phyloP scores from a whole-genome alignment of 2,888 invertebrate genomes.

The Spisula solida region DNA sequence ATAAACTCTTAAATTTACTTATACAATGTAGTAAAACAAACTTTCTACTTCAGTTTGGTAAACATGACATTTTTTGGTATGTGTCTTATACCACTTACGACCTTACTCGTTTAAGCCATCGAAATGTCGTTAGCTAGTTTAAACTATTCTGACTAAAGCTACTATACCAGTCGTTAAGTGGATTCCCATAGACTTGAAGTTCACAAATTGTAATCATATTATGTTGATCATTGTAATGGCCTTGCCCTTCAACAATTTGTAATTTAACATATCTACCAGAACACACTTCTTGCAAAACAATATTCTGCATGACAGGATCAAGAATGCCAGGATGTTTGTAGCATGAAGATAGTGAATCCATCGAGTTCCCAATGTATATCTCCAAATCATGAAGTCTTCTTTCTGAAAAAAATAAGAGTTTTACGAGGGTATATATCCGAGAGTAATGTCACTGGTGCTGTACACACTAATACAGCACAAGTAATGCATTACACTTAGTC shows the following conservation, averaged over 20 bases:
- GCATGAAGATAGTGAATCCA: not conserved
- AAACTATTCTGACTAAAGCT: not conserved
- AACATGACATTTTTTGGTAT: too few species aligned
- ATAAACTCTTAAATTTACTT: too few species aligned
- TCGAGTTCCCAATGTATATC: not conserved
- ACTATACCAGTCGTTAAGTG: not conserved
- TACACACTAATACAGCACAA: too few species aligned
- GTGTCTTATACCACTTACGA: too few species aligned
- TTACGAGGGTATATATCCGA: too few species aligned
- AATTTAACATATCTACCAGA: not conserved
- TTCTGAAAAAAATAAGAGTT: not conserved
- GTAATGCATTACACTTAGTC: too few species aligned
- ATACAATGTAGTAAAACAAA: too few species aligned
- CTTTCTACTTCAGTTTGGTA: too few species aligned
- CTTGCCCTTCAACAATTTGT: not conserved
- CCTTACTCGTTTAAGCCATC: too few species aligned
- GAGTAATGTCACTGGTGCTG: too few species aligned
- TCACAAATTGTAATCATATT: not conserved
- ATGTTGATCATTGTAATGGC: not conserved
- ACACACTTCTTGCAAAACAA: not conserved
- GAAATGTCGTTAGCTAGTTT: too few species aligned
- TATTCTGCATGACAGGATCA: not conserved
- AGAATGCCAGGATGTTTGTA: not conserved
- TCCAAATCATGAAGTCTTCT: not conserved
- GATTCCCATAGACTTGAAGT: not conserved